These are phyloP conservation scores for Lonchura striata DNA, from an alignment of 2,113 vertebrate genomes.

Conservation along the genomic window DNA sequence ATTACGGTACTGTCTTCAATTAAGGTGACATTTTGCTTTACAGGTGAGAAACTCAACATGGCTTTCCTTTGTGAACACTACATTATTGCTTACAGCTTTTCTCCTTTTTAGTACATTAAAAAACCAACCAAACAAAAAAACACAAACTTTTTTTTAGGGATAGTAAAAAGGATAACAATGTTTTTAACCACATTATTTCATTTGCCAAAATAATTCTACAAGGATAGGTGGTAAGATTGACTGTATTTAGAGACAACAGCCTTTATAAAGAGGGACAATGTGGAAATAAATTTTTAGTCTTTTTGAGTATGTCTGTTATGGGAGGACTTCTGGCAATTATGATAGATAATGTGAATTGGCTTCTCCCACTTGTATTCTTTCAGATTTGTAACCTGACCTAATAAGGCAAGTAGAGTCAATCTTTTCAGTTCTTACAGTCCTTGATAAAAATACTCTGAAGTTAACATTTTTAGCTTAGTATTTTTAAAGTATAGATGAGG, in stretches of 20 bases:
- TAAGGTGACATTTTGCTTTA: background rate
- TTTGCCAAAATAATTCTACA: background rate
- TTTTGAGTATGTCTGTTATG: background rate
- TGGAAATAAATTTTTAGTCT: background rate
- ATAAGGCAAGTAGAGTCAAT: background rate
- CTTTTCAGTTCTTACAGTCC: background rate
- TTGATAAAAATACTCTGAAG: background rate
- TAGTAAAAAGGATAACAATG: background rate
- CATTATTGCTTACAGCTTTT: background rate
- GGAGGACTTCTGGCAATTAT: background rate
- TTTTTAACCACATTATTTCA: background rate
- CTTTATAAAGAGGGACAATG: background rate
- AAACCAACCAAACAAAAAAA: background rate
- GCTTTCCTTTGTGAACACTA: background rate
- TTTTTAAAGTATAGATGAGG: background rate
- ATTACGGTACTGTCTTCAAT: background rate
- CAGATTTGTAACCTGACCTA: background rate
- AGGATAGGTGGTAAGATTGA: background rate
- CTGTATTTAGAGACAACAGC: background rate
- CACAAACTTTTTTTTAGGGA: background rate
- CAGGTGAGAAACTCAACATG: background rate
- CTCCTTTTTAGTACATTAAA: background rate
- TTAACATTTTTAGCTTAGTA: background rate
- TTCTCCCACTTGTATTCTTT: background rate
- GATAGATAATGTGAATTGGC: background rate